These are phyloP conservation scores for Aculops lycopersici DNA, from an alignment of 1,140 invertebrate genomes.

Conservation along the genomic window DNA sequence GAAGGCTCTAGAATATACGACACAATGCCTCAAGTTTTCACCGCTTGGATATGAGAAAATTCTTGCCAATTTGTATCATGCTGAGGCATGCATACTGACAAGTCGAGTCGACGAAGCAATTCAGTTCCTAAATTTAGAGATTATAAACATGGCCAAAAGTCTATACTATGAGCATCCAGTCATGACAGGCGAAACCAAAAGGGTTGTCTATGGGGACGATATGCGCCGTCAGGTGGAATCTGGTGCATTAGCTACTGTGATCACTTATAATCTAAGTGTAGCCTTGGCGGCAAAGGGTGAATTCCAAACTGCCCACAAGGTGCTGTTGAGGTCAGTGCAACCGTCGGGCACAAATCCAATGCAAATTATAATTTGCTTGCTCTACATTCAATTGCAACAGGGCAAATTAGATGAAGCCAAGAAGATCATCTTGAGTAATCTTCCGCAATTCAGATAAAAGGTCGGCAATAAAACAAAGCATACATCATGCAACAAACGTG, in stretches of 20 bases:
- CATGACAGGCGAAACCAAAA: background rate
- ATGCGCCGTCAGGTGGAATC: background rate
- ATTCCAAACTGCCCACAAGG: background rate
- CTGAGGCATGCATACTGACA: constrained; percentile 49
- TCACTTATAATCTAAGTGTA: background rate
- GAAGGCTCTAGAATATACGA: constrained; percentile 38
- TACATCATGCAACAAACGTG: too few relatives aligned
- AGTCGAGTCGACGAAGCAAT: constrained; percentile 50
- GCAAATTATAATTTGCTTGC: background rate
- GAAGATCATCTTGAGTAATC: background rate
- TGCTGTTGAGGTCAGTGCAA: background rate
- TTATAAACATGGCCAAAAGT: constrained; percentile 22
- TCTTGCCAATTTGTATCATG: constrained; percentile 52
- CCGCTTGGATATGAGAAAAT: constrained; percentile 14
- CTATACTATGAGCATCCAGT: constrained; percentile 12
- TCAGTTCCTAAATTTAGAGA: constrained; percentile 42
- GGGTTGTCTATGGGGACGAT: background rate
- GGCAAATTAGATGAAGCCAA: constrained; percentile 13
- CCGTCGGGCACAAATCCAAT: background rate
- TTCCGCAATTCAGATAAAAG: background rate
- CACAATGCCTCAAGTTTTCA: constrained; percentile 2
- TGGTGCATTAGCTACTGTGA: background rate
- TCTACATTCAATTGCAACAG: constrained; percentile 1
- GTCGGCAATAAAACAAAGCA: too few relatives aligned
- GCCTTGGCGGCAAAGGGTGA: background rate